Conservation (phyloP, 2,797 vertebrate species). For the Balearica regulorum region DNA sequence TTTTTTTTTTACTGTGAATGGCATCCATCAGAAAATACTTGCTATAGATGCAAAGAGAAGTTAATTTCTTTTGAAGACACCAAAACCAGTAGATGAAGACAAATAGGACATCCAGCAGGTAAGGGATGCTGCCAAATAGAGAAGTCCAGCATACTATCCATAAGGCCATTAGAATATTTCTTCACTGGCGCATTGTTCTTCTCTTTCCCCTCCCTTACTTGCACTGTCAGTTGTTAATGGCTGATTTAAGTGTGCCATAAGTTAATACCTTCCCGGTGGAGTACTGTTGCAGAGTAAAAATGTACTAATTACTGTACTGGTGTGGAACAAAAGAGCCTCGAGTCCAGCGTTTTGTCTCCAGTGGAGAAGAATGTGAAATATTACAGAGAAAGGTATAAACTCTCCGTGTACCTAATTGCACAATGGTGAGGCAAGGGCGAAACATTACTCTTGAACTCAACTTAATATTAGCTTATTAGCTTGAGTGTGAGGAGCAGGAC, state of each 20-base stretch:
- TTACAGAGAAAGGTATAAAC: background rate
- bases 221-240: background rate
- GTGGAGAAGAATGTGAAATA: background rate
- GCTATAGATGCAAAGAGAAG: background rate
- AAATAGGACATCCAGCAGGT: background rate
- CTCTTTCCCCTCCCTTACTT: background rate
- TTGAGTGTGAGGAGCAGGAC: background rate
- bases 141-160: background rate
- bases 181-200: background rate
- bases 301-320: background rate
- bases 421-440: accelerated
- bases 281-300: background rate
- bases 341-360: background rate
- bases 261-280: background rate
- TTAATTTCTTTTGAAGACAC: background rate
- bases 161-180: background rate
- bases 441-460: background rate
- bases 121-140: background rate
- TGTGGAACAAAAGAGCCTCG: background rate
- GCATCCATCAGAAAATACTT: background rate
- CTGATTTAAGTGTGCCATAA: background rate
- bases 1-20: background rate
- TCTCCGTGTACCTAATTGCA: background rate
- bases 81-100: background rate
- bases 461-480: background rate